Base-by-base conservation (phyloP, 2,797 vertebrate genomes). In the Sebastes vulpes region DNA sequence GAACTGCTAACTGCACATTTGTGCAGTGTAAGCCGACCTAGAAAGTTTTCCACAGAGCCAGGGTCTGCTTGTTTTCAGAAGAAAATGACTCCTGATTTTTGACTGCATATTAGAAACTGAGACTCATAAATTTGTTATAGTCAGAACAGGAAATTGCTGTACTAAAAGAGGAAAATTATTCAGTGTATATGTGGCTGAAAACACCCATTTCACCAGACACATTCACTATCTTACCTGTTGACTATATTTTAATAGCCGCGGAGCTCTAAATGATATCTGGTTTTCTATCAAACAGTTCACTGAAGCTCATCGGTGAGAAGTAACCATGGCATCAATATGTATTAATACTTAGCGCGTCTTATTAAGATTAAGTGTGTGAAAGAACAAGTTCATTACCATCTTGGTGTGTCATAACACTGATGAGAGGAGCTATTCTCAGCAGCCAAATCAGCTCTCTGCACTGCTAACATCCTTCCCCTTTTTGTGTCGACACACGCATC, bases 381-480 rank as follows among this genome's bases (percentile, higher is more conserved):
- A 57, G 26, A 28, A 0, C 14, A 25, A 5, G 16, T 59, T 54
- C n/a, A 42, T 72, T 67, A 53, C 5, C 23, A 48, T 61, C 26
- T 25, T 72, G 20, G 23, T 60, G 3, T 16, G 4, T n/a, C 46
- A 50, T n/a, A n/a, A 64, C n/a, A 23, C 18, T 50, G 25, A 72
- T 42, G 65, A 68, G 23, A 61, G 25, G 26, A 54, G 32, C 50
- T 54, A 32, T 73, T 80, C 26, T 64, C 1, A 70, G 75, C 46
- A 72, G 75, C 9, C 50, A 25, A 16, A 72, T 67, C 71, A 77
- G 72, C 65, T 72, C 56, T 69, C 26, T 77, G 18, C 32, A 6
- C 67, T 57, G 64, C 50, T 20, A 14, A 79, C 28, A 21, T 76
- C 50, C 54, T 84, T 88, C 69, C 66, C 3, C 72, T 82, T 81